These are phyloP conservation scores for Bimastos eiseni DNA, from an alignment of 2,888 invertebrate genomes.

Conservation along the genomic window DNA sequence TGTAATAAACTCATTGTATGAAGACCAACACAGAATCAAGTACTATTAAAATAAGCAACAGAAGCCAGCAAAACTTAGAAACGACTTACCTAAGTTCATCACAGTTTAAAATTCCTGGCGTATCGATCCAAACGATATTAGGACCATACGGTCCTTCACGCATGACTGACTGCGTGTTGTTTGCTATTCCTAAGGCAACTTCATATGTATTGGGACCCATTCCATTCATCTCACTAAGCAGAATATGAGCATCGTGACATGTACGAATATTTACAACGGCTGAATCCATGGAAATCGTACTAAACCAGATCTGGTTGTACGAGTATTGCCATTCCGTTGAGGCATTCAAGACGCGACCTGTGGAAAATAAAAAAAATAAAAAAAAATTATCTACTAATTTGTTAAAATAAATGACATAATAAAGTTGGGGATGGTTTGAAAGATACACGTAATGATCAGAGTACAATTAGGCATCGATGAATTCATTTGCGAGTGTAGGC, in stretches of 20 bases:
- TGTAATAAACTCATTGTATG: neutral
- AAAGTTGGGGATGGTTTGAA: neutral
- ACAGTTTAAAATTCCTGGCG: constrained; percentile 33
- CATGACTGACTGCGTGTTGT: constrained; percentile 35
- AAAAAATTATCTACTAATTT: neutral
- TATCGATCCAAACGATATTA: constrained; percentile 31
- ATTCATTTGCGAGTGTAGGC: no score
- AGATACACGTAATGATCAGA: neutral
- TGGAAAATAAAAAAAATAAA: neutral
- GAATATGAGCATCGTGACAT: constrained; percentile 33
- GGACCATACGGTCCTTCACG: constrained; percentile 31
- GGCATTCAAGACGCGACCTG: constrained; percentile 7
- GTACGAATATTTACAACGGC: constrained; percentile 24
- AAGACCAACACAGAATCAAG: neutral
- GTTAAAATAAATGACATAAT: no score
- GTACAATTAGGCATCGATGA: neutral
- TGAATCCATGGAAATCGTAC: neutral
- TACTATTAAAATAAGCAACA: neutral
- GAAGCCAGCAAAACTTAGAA: neutral
- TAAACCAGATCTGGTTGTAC: constrained; percentile 31
- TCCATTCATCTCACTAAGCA: constrained; percentile 32
- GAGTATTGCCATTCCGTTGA: constrained; percentile 18
- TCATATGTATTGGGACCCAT: constrained; percentile 31
- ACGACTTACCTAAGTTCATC: constrained; percentile 22
- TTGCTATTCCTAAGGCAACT: constrained; percentile 28